These are phyloP conservation scores for Pelodiscus sinensis DNA, from an alignment of 2,113 vertebrate genomes.

Conservation along the genomic window DNA sequence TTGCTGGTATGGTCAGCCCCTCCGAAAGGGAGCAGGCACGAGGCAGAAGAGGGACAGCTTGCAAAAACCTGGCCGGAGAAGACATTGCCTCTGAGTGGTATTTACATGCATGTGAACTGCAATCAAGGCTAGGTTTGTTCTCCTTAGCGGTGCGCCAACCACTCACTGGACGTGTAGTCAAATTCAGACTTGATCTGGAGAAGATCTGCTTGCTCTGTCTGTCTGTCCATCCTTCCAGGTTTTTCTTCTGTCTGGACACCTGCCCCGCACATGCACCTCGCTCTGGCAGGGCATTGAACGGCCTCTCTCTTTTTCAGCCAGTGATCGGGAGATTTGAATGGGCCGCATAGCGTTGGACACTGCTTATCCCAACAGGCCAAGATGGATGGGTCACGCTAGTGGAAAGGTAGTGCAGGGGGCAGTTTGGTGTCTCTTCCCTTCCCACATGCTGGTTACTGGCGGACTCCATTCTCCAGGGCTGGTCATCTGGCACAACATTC, in stretches of 20 bases:
- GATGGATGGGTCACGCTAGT: neutral
- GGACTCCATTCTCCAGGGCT: neutral
- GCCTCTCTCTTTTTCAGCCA: neutral
- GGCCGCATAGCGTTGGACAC: neutral
- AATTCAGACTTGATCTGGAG: neutral
- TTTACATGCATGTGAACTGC: neutral
- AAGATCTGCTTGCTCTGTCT: neutral
- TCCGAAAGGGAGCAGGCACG: neutral
- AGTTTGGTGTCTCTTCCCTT: neutral
- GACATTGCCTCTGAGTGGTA: neutral
- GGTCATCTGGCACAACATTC: neutral
- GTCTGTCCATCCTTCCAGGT: neutral
- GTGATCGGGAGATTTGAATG: neutral
- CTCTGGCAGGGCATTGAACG: neutral
- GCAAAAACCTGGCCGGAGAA: accelerated
- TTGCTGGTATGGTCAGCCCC: neutral
- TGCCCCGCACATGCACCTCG: neutral
- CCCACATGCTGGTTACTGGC: neutral
- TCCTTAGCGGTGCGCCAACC: slow-evolving; percentile 30
- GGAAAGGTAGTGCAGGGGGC: neutral
- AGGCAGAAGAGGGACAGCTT: neutral
- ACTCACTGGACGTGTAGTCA: accelerated
- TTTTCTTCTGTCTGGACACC: neutral
- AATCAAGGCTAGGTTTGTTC: neutral
- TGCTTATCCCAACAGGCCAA: neutral